These are phyloP conservation scores for Drosophila bipectinata DNA, from an alignment of 1,140 invertebrate genomes.

Conservation along the genomic window DNA sequence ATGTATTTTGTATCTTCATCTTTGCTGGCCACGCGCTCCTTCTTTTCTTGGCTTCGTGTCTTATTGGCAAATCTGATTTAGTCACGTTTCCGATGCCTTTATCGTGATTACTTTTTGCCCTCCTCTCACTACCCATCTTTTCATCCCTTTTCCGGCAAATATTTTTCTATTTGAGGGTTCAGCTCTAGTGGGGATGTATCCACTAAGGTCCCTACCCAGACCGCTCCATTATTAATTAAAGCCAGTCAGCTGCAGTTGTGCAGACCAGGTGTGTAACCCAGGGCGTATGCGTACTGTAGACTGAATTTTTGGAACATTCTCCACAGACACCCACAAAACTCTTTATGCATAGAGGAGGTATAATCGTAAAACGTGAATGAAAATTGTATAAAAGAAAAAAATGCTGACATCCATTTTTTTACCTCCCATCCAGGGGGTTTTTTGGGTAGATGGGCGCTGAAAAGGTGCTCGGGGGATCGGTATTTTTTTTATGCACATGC, in stretches of 20 bases:
- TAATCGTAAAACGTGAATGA: conserved; percentile 48
- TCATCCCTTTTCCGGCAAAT: background rate
- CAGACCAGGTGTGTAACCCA: conserved; percentile 17
- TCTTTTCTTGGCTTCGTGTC: conserved; percentile 55
- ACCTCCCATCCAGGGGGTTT: background rate
- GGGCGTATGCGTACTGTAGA: conserved; percentile 53
- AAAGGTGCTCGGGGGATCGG: conserved; percentile 15
- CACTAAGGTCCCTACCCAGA: background rate
- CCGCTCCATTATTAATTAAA: conserved; percentile 58
- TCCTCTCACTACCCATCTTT: background rate
- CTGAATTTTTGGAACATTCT: conserved; percentile 29
- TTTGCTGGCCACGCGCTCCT: conserved; percentile 59
- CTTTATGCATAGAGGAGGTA: conserved; percentile 49
- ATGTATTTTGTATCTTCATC: conserved; percentile 70
- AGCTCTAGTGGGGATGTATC: conserved; percentile 27
- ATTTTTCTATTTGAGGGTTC: conserved; percentile 19
- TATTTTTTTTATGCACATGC: conserved; percentile 42
- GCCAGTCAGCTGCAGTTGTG: conserved; percentile 39
- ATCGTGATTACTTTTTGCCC: conserved; percentile 54
- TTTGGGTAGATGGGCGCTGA: conserved; percentile 2
- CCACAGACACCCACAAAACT: conserved; percentile 35
- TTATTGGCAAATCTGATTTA: conserved; percentile 80
- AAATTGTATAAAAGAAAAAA: conserved; percentile 19
- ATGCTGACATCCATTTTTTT: conserved; percentile 49
- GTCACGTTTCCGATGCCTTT: conserved; percentile 73